These are phyloP conservation scores for Rhopalosiphum nymphaeae DNA, from an alignment of 2,888 invertebrate genomes.

Conservation along the genomic window DNA sequence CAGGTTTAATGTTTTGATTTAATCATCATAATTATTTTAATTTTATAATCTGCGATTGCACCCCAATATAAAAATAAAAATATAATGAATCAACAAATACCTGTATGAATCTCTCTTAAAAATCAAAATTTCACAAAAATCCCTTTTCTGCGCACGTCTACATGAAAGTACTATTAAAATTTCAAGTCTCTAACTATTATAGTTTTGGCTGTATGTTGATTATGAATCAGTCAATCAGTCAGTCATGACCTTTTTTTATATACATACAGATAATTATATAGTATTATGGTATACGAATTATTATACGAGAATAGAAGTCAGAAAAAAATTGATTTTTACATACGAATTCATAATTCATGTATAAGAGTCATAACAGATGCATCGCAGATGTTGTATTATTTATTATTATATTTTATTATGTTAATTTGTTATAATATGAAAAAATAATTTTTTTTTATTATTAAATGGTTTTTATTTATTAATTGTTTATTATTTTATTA, in stretches of 20 bases:
- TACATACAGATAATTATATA: background rate
- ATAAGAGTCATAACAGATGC: background rate
- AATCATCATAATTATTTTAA: background rate
- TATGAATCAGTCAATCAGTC: background rate
- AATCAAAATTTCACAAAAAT: background rate
- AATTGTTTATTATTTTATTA: background rate
- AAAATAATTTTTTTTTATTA: background rate
- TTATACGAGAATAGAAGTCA: background rate
- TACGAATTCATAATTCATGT: background rate
- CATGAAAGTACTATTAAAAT: background rate
- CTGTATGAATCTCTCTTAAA: background rate
- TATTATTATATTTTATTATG: background rate
- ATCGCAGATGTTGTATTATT: background rate
- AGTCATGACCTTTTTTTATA: background rate
- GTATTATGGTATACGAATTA: background rate
- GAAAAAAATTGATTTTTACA: background rate
- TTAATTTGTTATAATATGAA: background rate
- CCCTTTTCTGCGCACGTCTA: background rate
- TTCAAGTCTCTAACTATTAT: background rate
- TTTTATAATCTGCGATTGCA: background rate
- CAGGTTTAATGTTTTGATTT: background rate
- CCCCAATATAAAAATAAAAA: too few relatives aligned
- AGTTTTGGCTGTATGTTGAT: background rate
- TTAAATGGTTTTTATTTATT: background rate
- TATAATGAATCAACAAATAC: background rate